Conservation (phyloP, 2,797 vertebrate genomes). For the Melanotaenia maccullochi region DNA sequence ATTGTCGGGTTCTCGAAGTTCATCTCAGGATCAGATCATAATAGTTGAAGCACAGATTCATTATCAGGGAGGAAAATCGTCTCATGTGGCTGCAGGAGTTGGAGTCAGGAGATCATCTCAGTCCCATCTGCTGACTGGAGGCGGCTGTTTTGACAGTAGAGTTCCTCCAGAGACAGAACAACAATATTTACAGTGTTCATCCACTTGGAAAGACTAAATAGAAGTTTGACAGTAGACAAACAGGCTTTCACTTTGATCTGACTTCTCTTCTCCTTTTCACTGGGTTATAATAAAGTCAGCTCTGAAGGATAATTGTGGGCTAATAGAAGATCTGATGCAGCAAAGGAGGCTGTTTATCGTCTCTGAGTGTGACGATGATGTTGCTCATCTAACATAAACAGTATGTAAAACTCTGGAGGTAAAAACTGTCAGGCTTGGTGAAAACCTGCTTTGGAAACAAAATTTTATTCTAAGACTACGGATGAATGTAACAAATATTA, state of each 20-base stretch:
- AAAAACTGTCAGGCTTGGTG: too few species aligned
- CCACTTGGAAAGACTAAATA: constrained; percentile 8
- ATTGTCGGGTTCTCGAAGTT: constrained; percentile 16
- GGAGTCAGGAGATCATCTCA: constrained; percentile 2
- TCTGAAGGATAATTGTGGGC: too few species aligned
- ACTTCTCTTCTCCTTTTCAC: not conserved
- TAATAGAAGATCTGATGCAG: too few species aligned
- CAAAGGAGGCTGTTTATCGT: too few species aligned
- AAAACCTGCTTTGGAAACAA: too few species aligned
- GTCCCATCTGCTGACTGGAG: constrained; percentile 17
- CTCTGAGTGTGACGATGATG: too few species aligned
- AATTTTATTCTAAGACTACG: too few species aligned
- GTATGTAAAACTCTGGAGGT: too few species aligned
- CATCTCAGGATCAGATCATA: constrained; percentile 13
- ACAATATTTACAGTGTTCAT: constrained; percentile 3
- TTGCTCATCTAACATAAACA: too few species aligned
- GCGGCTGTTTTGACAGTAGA: constrained; percentile 27
- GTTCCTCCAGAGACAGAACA: constrained; percentile 15
- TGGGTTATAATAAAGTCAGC: too few species aligned
- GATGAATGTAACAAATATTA: too few species aligned
- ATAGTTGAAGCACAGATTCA: constrained; percentile 2
- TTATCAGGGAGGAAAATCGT: constrained; percentile 33
- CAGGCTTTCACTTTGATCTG: constrained; percentile 8
- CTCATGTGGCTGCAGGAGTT: not conserved
- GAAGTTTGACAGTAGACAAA: constrained; percentile 20